Evolutionary conservation across 2,888 invertebrate species (phyloP).

Genomic region (Amblyteles armatorius): DNA sequence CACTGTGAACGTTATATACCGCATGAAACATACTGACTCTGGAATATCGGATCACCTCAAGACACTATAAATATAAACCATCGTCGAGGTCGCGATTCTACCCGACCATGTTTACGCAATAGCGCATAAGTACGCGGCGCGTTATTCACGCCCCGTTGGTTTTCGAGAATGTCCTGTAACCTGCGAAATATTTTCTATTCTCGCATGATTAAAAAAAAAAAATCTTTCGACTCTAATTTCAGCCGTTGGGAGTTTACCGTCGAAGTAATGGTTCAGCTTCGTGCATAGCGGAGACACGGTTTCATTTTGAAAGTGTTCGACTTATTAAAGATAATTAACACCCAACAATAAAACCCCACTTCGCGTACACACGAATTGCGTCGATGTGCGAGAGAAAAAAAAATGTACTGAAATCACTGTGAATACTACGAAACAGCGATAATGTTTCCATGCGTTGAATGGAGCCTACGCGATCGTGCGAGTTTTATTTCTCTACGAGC

Average conservation of each 20-base stretch:
- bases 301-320: conserved; percentile 15
- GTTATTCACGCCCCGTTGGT: conserved; percentile 14
- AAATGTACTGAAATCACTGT: background rate
- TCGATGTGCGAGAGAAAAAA: background rate
- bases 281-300: background rate
- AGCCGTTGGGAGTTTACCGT: background rate
- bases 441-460: background rate
- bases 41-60: conserved; percentile 34
- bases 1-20: background rate
- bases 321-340: conserved; percentile 34
- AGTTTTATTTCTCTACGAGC: background rate
- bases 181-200: conserved; percentile 7
- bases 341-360: conserved; percentile 5
- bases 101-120: background rate
- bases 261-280: background rate
- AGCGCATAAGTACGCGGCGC: conserved; percentile 6
- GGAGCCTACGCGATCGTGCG: background rate
- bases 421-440: background rate
- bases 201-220: background rate
- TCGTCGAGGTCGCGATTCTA: conserved; percentile 29
- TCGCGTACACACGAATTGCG: background rate
- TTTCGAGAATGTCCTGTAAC: background rate
- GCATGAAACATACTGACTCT: conserved; percentile 9
- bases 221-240: background rate
- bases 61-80: conserved; percentile 27